phyloP scores from a whole-genome alignment of 2,797 vertebrate genomes.

The Hippocampus kuda region DNA sequence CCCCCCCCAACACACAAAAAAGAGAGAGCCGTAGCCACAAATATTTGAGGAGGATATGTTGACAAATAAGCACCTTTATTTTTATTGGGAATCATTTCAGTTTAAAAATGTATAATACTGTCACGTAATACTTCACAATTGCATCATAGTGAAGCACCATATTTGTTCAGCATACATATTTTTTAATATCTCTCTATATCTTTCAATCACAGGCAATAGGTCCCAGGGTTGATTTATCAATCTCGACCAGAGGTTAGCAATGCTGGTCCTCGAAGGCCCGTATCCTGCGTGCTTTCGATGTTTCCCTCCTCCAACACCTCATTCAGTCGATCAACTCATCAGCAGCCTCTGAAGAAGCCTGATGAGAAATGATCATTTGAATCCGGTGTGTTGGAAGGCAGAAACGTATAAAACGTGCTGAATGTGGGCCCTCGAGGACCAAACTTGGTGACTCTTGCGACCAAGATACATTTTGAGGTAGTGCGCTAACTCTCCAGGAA shows the following conservation, averaged over 20 bases:
- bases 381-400: too few species aligned
- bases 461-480: conserved; percentile 22
- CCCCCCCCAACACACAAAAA: too few species aligned
- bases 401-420: too few species aligned
- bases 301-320: too few species aligned
- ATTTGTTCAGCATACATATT: conserved; percentile 6
- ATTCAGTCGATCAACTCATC: too few species aligned
- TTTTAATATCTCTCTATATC: not conserved
- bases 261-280: too few species aligned
- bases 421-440: too few species aligned
- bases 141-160: conserved; percentile 4
- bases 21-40: not conserved
- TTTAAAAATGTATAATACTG: conserved; percentile 5
- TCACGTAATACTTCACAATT: conserved; percentile 7
- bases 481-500: conserved; percentile 9
- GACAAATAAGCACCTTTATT: not conserved
- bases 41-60: not conserved
- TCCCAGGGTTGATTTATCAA: conserved; percentile 21
- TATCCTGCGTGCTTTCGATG: too few species aligned
- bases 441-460: not conserved
- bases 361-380: too few species aligned
- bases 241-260: not conserved
- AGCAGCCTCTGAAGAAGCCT: too few species aligned
- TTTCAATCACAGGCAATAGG: conserved; percentile 19
- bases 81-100: not conserved